These are phyloP conservation scores for Ectropis grisescens DNA, from an alignment of 1,140 invertebrate genomes.

Conservation along the genomic window DNA sequence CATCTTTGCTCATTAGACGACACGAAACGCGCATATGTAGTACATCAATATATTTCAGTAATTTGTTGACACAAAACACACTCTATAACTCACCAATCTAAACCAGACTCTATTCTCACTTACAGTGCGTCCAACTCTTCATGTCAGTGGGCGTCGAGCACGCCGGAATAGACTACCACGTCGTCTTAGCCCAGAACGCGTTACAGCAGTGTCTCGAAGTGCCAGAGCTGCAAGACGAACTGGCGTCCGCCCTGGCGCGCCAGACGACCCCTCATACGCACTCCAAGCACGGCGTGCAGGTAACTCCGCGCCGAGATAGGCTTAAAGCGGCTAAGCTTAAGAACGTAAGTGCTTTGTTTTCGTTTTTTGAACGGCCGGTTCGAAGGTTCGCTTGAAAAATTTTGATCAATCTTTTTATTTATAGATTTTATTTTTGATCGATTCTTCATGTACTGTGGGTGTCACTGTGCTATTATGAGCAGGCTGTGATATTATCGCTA, in stretches of 20 bases:
- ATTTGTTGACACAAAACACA: too few relatives aligned
- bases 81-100: too few relatives aligned
- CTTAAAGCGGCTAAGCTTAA: slow-evolving; percentile 48
- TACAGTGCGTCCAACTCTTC: slow-evolving; percentile 92
- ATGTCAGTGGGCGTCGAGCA: slow-evolving; percentile 95
- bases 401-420: too few relatives aligned
- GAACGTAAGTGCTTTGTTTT: slow-evolving; percentile 45
- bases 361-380: slow-evolving; percentile 1
- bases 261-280: slow-evolving; percentile 92
- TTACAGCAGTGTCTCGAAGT: slow-evolving; percentile 91
- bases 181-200: slow-evolving; percentile 94
- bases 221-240: slow-evolving; percentile 91
- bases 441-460: too few relatives aligned
- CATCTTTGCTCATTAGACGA: slow-evolving; percentile 92
- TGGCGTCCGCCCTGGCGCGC: slow-evolving; percentile 91
- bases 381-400: too few relatives aligned
- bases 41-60: too few relatives aligned
- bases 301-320: slow-evolving; percentile 68
- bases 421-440: too few relatives aligned
- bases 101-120: too few relatives aligned
- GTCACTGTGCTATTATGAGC: too few relatives aligned
- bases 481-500: too few relatives aligned
- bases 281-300: slow-evolving; percentile 91
- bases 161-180: slow-evolving; percentile 95
- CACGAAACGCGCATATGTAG: slow-evolving; percentile 87